Evolutionary conservation across 92 coral and sea anemone genomes (phyloP).

Genomic region (Meandrina meandrites): DNA sequence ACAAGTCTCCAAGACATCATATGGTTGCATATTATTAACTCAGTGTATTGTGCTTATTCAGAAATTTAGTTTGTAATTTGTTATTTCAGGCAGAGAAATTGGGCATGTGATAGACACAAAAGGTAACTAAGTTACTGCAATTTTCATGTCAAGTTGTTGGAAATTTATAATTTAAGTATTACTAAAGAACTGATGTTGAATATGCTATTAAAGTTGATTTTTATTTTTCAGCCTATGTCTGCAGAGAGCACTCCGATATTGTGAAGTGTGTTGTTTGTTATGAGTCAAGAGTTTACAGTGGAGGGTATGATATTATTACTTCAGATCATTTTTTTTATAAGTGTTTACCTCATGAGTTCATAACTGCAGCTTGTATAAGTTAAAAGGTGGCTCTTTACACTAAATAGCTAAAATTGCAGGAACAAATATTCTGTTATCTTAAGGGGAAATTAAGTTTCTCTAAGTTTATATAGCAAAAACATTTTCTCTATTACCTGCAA

Average conservation of each 20-base stretch:
- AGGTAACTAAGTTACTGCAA: slow-evolving; percentile 61
- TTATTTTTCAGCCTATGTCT: slow-evolving; percentile 64
- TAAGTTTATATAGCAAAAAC: no score
- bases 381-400: no score
- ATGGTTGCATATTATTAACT: neutral
- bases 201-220: no score
- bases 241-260: slow-evolving; percentile 82
- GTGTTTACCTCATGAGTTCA: no score
- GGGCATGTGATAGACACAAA: slow-evolving; percentile 85
- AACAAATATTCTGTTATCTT: no score
- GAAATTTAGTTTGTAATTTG: neutral
- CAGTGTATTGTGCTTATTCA: neutral
- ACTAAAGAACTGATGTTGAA: no score
- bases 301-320: slow-evolving; percentile 73
- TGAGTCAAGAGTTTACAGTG: slow-evolving; percentile 96
- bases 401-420: no score
- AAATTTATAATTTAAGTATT: neutral
- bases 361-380: no score
- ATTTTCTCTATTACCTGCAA: no score
- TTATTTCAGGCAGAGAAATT: slow-evolving; percentile 70
- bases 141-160: neutral
- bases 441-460: no score
- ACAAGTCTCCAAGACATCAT: no score
- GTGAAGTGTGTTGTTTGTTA: slow-evolving; percentile 91
- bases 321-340: no score